A percentile compares a stretch with the other conserved stretches of the same genome.
Conservation (phyloP, 2,797 vertebrate species). For the Loriculus beryllinus region DNA sequence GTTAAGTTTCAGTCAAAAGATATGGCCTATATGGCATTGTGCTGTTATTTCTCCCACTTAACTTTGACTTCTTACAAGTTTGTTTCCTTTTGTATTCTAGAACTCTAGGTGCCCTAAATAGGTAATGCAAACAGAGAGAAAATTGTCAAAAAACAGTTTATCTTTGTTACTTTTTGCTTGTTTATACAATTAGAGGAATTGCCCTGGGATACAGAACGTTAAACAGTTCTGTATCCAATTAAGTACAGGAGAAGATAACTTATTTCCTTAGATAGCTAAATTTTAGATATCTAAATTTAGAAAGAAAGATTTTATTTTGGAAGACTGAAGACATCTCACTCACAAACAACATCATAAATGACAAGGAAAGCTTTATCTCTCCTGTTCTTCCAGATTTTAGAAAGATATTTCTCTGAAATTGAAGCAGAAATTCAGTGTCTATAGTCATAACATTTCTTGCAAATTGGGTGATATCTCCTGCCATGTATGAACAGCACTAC, state of each 20-base stretch:
- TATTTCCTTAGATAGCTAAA: background rate
- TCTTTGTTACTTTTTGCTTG: background rate
- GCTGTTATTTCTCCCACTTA: background rate
- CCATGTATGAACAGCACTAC: background rate
- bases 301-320: background rate
- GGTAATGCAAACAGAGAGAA: background rate
- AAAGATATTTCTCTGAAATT: background rate
- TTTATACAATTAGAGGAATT: background rate
- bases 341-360: background rate
- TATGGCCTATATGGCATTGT: background rate
- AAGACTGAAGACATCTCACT: background rate
- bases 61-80: background rate
- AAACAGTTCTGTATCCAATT: background rate
- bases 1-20: background rate
- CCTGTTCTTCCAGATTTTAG: background rate
- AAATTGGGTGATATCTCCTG: background rate
- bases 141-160: background rate
- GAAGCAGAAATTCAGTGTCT: background rate
- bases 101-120: background rate
- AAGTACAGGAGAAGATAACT: background rate
- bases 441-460: background rate
- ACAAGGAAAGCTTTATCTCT: background rate
- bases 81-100: background rate
- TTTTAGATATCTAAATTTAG: background rate
- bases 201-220: background rate